Base-by-base conservation (phyloP, 1,140 invertebrate species). In the Tenebrio molitor region DNA sequence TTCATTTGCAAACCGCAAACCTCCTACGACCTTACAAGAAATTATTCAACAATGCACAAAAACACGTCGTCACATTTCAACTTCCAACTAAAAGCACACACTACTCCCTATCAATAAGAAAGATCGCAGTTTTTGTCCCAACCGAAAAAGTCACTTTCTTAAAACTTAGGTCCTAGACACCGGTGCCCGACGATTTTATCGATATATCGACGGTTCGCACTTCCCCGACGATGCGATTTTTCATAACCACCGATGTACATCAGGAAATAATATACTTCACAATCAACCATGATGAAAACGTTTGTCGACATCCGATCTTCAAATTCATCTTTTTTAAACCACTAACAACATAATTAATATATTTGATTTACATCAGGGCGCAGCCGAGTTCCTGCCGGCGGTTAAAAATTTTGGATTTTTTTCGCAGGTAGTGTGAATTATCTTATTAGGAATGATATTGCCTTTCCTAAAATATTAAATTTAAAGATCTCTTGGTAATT, bases 31-130 rank as follows among this genome's bases (percentile, higher is more conserved):
- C 36, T 12, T 12, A 7, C 12, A 53, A 53, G 46, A 53, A 53
- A 53, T 53, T 53, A 53, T 53, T 53, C 46, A 53, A 53, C 50
- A 29, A 29, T 14, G n/a, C 1, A 25, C 50, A 58, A 58, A 29
- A 58, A 58, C 25, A 8, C 50, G 10, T 12, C 21, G 21, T 29
- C 50, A 58, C 50, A 58, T 58, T 58, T 29, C 21, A 58, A 58
- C 50, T 58, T 25, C 10, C 50, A 12, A 21, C 50, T 58, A 58
- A 58, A 58, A 58, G 21, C 36, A 4, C 36, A 12, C 36, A 39
- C 36, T 12, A 39, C 5, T 39, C 36, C 12, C 50, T 23, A 29
- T 58, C 50, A 58, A 58, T 58, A 58, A 33, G 21, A 58, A 58
- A 58, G 44, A 58, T 58, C 29, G 7, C 50, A 34, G 7, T 58